Evolutionary conservation across 2,113 vertebrate species (phyloP), one percentile per base, ranked within the genome.

Genomic region (Oncorhynchus keta): DNA sequence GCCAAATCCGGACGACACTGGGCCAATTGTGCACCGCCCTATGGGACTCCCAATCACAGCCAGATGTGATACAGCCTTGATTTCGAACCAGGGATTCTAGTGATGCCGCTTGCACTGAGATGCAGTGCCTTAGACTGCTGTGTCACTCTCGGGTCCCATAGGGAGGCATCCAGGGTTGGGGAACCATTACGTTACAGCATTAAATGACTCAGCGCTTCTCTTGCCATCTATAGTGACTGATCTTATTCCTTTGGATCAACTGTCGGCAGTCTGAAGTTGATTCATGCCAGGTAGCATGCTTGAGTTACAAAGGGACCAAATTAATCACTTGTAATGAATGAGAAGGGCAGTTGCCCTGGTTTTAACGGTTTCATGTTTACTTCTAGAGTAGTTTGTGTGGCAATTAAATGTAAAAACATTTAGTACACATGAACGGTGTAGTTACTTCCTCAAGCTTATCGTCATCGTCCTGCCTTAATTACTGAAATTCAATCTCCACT

Each of bases 401-500:
- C 4, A 22, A 39, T 64, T 6, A 16, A 26, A 59, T 22, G 0
- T 35, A 26, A 30, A 57, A 55, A 22, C 59, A 62, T 39, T 68
- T 13, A 32, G 14, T 39, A 8, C 30, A 30, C 67, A 28, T 8
- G 65, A 18, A 45, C 5, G 68, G 74, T 26, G 48, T 35, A 68
- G 49, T 18, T 26, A 8, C 62, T 68, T 78, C 80, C 67, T 13
- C 14, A n/a, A 61, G n/a, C 76, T 79, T 72, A 83, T 77, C 3
- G 16, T 55, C 16, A 14, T 1, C 72, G 2, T 55, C 51, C 49
- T 73, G 45, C 39, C 70, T 70, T 70, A 6, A 28, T 32, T 12
- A 39, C 74, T 74, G 48, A 30, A 72, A 84, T 77, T 70, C 76
- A 70, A 70, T 74, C 57, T 80, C 86, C 76, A 61, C 65, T 18